phyloP scores from a whole-genome alignment of 2,888 invertebrate genomes.

The Sinohyriopsis cumingii region DNA sequence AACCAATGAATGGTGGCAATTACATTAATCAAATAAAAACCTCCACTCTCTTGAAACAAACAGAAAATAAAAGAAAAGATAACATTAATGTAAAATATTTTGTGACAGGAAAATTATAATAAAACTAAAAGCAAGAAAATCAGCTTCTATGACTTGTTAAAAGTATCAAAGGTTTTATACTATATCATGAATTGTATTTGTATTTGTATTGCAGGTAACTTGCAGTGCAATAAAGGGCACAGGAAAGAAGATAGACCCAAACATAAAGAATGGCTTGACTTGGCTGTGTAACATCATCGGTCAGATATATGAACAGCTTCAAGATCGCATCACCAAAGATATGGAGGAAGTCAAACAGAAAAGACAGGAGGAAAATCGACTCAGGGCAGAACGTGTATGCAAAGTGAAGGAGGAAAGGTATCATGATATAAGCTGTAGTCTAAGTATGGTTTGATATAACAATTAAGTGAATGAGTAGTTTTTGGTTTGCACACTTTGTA shows the following conservation, averaged over 20 bases:
- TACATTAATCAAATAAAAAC: too few relatives aligned
- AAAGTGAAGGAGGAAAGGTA: slow-evolving; percentile 69
- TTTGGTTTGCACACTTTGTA: too few relatives aligned
- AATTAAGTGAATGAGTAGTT: too few relatives aligned
- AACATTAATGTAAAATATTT: too few relatives aligned
- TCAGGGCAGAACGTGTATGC: slow-evolving; percentile 72
- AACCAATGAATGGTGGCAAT: too few relatives aligned
- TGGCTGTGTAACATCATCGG: slow-evolving; percentile 83
- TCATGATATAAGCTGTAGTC: neutral
- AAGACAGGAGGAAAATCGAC: slow-evolving; percentile 75
- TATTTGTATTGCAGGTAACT: slow-evolving; percentile 73
- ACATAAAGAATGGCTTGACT: slow-evolving; percentile 75
- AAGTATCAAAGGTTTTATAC: neutral
- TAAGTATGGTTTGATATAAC: too few relatives aligned
- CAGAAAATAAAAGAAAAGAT: too few relatives aligned
- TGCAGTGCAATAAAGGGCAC: slow-evolving; percentile 71
- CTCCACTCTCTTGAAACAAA: too few relatives aligned
- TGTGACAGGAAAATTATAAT: neutral
- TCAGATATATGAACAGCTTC: slow-evolving; percentile 79
- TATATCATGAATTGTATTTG: slow-evolving; percentile 2
- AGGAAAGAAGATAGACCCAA: slow-evolving; percentile 78
- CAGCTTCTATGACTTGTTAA: neutral
- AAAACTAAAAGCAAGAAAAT: neutral
- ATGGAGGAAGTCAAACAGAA: slow-evolving; percentile 74
- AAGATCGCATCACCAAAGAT: slow-evolving; percentile 79